phyloP scores from a whole-genome alignment of 2,888 invertebrate genomes.

The Drosophila ochracea region DNA sequence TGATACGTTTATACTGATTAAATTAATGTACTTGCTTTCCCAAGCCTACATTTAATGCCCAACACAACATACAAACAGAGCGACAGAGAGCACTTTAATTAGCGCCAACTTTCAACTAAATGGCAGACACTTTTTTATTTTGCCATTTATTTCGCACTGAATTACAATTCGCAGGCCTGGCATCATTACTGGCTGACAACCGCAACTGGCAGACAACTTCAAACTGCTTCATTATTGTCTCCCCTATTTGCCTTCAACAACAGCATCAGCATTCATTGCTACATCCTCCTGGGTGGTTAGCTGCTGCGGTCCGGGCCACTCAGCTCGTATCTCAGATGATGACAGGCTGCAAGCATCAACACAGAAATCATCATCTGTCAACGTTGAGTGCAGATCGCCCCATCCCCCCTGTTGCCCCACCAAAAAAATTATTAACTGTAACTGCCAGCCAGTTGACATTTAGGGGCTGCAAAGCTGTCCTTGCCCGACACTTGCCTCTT shows the following conservation, averaged over 20 bases:
- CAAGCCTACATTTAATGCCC: not conserved
- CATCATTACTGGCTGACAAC: conserved; percentile 43
- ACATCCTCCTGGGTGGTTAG: conserved; percentile 2
- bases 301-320: not conserved
- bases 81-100: conserved; percentile 33
- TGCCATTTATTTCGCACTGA: conserved; percentile 11
- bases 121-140: conserved; percentile 20
- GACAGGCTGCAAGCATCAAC: conserved; percentile 56
- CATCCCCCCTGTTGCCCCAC: not conserved
- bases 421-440: conserved; percentile 51
- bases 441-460: conserved; percentile 42
- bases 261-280: conserved; percentile 5
- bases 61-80: not conserved
- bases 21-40: not conserved
- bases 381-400: conserved; percentile 31
- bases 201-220: conserved; percentile 52
- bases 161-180: conserved; percentile 27
- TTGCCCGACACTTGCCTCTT: conserved; percentile 27
- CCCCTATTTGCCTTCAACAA: conserved; percentile 7
- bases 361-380: conserved; percentile 67
- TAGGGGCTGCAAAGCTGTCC: conserved; percentile 7
- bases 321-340: conserved; percentile 41
- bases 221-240: conserved; percentile 42
- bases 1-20: not conserved
- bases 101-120: conserved; percentile 28